A percentile compares a stretch with the other conserved stretches of the same genome.
These are phyloP conservation scores for Marmota monax DNA, from an alignment of 2,113 vertebrate genomes.

Conservation along the genomic window DNA sequence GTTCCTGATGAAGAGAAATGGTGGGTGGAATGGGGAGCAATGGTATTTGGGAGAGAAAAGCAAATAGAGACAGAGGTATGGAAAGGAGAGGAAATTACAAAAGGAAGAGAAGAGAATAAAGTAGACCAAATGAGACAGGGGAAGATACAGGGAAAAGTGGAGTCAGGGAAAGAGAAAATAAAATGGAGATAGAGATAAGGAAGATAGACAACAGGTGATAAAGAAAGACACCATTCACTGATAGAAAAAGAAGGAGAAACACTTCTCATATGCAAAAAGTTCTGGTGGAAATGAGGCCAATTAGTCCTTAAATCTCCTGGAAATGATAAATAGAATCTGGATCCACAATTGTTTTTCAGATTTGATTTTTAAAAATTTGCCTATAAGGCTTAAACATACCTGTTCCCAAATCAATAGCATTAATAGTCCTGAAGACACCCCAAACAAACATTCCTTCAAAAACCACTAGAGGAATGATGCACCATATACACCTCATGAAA, in stretches of 20 bases:
- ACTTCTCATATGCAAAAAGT: background rate
- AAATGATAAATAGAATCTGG: constrained; percentile 18
- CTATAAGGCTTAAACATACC: constrained; percentile 29
- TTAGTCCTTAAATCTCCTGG: background rate
- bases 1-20: no score
- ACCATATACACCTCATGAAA: background rate
- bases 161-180: constrained; percentile 31
- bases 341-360: constrained; percentile 12
- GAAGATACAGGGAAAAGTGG: background rate
- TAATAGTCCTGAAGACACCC: background rate
- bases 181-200: background rate
- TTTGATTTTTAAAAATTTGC: constrained; percentile 22
- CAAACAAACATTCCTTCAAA: background rate
- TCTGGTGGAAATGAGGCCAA: background rate
- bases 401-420: constrained; percentile 30
- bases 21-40: no score
- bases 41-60: no score
- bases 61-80: no score
- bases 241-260: background rate
- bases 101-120: background rate
- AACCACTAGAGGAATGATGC: background rate
- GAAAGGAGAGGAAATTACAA: background rate
- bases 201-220: background rate
- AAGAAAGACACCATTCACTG: background rate
- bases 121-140: background rate